Base-by-base conservation (phyloP, 1,140 invertebrate species). In the Hypsibius dujardini region DNA sequence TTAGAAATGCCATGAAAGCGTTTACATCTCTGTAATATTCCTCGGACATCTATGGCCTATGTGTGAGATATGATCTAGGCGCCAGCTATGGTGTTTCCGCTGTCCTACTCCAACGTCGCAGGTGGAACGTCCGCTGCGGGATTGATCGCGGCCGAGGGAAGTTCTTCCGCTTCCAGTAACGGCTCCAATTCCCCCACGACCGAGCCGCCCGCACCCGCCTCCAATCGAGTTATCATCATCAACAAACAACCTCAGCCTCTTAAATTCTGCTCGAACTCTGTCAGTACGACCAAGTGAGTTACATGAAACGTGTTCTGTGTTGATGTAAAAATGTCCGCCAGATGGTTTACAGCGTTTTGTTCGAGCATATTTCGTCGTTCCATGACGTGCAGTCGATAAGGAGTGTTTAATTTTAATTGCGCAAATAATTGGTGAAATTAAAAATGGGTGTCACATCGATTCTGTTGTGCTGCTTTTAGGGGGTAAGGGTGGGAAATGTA, bases 61-160 rank as follows among this genome's bases (percentile, higher is more conserved):
- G 50, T 56, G 50, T n/a, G 7, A 56, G 7, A 28, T 28, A 28
- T 28, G 28, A 28, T 28, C 28, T 28, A 28, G 28, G 28, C 28
- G 28, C n/a, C 7, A 67, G 42, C 62, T 42, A 67, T 67, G 62
- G 62, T 67, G 3, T 67, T 67, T 42, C 62, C 62, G 12, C 7
- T 45, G 62, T 45, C 12, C 12, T 67, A 67, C 45, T 15, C 62
- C 62, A 67, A 67, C 62, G 45, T 56, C 50, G 7, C 50, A n/a
- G 50, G 50, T n/a, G n/a, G 7, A 7, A 56, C 7, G 7, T 7
- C 7, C 7, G 7, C 7, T 12, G 50, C 50, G n/a, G 50, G 50
- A 56, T 56, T 56, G 50, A 3, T 12, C 12, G 42, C 62, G 12
- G 62, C 42, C 12, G 7, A 45, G 42, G 62, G 62, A 67, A 42